Base-by-base conservation (phyloP, 1,140 invertebrate genomes). In the Contarinia nasturtii region DNA sequence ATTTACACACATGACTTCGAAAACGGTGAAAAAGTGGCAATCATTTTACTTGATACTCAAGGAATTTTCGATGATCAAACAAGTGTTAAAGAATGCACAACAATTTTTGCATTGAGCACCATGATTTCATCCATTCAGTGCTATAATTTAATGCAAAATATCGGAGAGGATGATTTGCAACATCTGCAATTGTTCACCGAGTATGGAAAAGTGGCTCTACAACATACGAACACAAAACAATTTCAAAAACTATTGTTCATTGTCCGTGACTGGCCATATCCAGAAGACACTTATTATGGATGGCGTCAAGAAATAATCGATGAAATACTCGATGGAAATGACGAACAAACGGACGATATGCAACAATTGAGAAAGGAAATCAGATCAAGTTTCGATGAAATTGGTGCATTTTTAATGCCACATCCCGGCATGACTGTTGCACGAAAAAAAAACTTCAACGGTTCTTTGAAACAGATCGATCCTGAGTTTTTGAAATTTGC, bases 341-440 rank as follows among this genome's bases (percentile, higher is more conserved):
- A 5, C 4, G 27, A 27, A 27, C 27, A 27, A 27, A 27, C 27
- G 4, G 4, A 3, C 4, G 27, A 97, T 66, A 67, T 96, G 38
- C 86, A 93, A 57, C 82, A 87, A 42, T 68, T 97, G 11, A 68
- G 93, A 18, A 79, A 80, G 59, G 88, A 95, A 60, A 93, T 98
- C 50, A 77, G 80, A 47, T 81, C 84, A 4, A 96, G 91, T 65
- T 97, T 96, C 68, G 76, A 79, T n/a, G 80, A 90, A 54, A 92
- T 96, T 53, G 79, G 80, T n/a, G 95, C 91, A 65, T 97, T 91
- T 67, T 67, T 98, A 21, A 81, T 98, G 82, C 93, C 93, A 7
- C 92, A 97, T 72, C 93, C 93, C 7, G 93, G 93, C 5, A 71
- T 93, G 1, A 82, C 80, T 59, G 93, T 97, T 15, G 89, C 91